phyloP scores from a whole-genome alignment of 2,888 invertebrate genomes.

The Hirtodrosophila trivittata region DNA sequence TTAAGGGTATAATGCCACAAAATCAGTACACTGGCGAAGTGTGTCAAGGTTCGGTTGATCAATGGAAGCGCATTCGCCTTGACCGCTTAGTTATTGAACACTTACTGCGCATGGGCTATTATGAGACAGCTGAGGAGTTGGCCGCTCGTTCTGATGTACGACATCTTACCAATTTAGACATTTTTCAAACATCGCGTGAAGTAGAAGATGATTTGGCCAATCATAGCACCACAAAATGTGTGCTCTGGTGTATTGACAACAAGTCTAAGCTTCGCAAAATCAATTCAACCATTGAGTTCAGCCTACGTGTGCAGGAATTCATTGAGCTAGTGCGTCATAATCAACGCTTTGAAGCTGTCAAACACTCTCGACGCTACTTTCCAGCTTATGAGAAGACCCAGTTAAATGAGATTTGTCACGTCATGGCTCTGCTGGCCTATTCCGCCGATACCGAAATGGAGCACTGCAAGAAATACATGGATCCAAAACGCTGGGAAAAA shows the following conservation, averaged over 20 bases:
- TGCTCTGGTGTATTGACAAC: conserved; percentile 98
- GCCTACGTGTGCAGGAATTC: conserved; percentile 92
- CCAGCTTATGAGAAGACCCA: conserved; percentile 94
- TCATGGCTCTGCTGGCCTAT: conserved; percentile 98
- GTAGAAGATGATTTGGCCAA: conserved; percentile 93
- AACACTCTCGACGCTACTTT: conserved; percentile 97
- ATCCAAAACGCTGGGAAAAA: conserved; percentile 90
- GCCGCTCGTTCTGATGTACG: conserved; percentile 91
- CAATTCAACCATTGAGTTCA: conserved; percentile 97
- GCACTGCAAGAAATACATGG: conserved; percentile 89
- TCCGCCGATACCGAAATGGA: conserved; percentile 90
- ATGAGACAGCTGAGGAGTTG: conserved; percentile 95
- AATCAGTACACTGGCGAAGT: conserved; percentile 74
- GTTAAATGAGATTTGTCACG: conserved; percentile 93
- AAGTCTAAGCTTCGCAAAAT: conserved; percentile 96
- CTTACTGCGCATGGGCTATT: conserved; percentile 96
- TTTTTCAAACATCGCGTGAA: conserved; percentile 91
- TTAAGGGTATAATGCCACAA: conserved; percentile 85
- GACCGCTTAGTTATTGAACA: conserved; percentile 99
- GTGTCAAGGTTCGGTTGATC: conserved; percentile 82
- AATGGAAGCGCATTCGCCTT: conserved; percentile 85
- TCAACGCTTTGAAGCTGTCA: conserved; percentile 94
- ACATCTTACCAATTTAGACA: conserved; percentile 96
- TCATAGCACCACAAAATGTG: conserved; percentile 93
- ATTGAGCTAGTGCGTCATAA: conserved; percentile 96